Percentiles rank a stretch among this genome's conserved stretches.
Conservation (phyloP, 1,140 invertebrate genomes). For the Metaphire vulgaris region DNA sequence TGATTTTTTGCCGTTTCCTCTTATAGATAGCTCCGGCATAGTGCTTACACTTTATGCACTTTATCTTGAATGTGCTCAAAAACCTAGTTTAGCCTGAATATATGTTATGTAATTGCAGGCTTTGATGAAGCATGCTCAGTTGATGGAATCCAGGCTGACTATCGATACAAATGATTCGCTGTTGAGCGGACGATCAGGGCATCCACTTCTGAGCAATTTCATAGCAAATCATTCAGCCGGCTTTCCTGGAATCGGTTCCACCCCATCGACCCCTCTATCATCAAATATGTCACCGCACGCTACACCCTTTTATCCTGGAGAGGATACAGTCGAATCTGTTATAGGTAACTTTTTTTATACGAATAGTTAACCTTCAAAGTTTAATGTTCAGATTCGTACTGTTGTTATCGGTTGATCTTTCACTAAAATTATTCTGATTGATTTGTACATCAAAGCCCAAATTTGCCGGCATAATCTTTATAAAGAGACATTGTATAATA, state of each 20-base stretch:
- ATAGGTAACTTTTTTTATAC: no score
- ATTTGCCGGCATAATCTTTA: no score
- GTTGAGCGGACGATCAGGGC: slow-evolving; percentile 65
- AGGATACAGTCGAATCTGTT: slow-evolving; percentile 68
- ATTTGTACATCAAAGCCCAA: no score
- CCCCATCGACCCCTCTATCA: slow-evolving; percentile 40
- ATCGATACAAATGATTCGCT: slow-evolving; percentile 63
- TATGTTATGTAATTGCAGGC: background rate
- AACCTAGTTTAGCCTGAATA: background rate
- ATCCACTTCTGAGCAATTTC: slow-evolving; percentile 56
- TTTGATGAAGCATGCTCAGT: slow-evolving; percentile 60
- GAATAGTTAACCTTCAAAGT: no score
- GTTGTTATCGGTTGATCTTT: no score
- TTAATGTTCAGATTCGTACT: no score
- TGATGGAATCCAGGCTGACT: slow-evolving; percentile 63
- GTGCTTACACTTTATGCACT: no score
- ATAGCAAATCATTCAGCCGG: slow-evolving; percentile 12
- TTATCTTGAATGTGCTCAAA: no score
- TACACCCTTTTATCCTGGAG: slow-evolving; percentile 59
- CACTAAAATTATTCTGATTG: no score
- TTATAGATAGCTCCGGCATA: background rate
- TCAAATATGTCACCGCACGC: slow-evolving; percentile 59
- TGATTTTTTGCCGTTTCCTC: background rate
- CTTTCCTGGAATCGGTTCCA: slow-evolving; percentile 3
- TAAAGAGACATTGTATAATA: no score